phyloP scores from a whole-genome alignment of 1,140 invertebrate genomes.

The Pristionchus pacificus region DNA sequence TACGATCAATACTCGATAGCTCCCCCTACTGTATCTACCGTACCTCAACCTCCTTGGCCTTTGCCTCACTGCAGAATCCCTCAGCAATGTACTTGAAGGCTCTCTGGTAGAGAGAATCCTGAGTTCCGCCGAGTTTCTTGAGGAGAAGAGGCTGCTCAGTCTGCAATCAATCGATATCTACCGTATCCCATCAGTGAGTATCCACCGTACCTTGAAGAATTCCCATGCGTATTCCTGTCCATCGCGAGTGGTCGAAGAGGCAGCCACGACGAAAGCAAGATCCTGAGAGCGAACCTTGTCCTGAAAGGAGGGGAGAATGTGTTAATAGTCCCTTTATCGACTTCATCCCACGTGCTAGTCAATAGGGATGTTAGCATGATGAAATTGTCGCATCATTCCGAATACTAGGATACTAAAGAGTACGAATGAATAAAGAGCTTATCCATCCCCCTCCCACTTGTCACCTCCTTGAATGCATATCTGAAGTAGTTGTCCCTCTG shows the following conservation, averaged over 20 bases:
- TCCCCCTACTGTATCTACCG: background rate
- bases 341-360: background rate
- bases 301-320: slow-evolving; percentile 58
- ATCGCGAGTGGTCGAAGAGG: slow-evolving; percentile 56
- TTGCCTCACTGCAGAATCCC: slow-evolving; percentile 22
- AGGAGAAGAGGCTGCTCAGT: slow-evolving; percentile 58
- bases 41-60: slow-evolving; percentile 36
- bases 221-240: slow-evolving; percentile 82
- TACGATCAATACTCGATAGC: background rate
- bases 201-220: slow-evolving; percentile 82
- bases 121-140: slow-evolving; percentile 42
- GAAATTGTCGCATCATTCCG: background rate
- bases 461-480: slow-evolving; percentile 72
- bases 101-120: slow-evolving; percentile 47
- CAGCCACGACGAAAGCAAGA: slow-evolving; percentile 78
- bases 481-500: slow-evolving; percentile 75
- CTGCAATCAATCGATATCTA: background rate
- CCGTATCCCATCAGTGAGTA: slow-evolving; percentile 41
- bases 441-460: background rate
- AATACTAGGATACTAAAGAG: background rate
- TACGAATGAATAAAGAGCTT: background rate
- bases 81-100: slow-evolving; percentile 33
- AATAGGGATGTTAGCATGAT: background rate
- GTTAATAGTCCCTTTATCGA: background rate
- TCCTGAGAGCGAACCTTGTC: slow-evolving; percentile 86